Conservation (phyloP, 2,113 vertebrate species). For the Thermophis baileyi region DNA sequence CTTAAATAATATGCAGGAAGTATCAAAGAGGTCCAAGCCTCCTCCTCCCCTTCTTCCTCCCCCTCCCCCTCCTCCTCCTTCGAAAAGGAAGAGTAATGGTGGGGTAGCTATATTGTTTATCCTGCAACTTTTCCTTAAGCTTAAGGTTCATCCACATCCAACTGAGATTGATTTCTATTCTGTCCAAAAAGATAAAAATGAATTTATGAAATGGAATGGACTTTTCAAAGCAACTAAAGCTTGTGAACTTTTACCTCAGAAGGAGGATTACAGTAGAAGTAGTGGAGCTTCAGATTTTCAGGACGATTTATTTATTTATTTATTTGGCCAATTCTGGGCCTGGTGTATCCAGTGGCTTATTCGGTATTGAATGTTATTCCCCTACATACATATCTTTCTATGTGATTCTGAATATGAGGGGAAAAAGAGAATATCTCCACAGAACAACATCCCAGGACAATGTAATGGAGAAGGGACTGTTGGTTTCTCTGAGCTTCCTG, state of each 20-base stretch:
- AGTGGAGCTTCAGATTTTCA: background rate
- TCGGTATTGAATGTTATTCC: background rate
- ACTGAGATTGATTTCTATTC: background rate
- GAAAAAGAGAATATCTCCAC: background rate
- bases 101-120: background rate
- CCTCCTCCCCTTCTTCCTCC: too few relatives aligned
- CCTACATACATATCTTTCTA: background rate
- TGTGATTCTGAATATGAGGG: background rate
- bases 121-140: background rate
- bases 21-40: background rate
- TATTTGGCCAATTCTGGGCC: background rate
- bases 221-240: background rate
- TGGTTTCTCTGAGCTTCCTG: background rate
- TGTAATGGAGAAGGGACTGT: background rate
- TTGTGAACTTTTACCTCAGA: background rate
- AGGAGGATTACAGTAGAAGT: background rate
- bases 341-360: background rate
- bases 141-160: too few relatives aligned
- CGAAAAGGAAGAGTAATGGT: background rate
- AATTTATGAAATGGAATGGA: background rate
- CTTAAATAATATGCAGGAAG: background rate
- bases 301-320: background rate
- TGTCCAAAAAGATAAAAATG: background rate
- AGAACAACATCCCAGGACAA: background rate
- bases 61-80: too few relatives aligned